Evolutionary conservation across 2,888 invertebrate genomes (phyloP), one percentile per base, ranked within the genome.

Genomic region (Operophtera brumata): DNA sequence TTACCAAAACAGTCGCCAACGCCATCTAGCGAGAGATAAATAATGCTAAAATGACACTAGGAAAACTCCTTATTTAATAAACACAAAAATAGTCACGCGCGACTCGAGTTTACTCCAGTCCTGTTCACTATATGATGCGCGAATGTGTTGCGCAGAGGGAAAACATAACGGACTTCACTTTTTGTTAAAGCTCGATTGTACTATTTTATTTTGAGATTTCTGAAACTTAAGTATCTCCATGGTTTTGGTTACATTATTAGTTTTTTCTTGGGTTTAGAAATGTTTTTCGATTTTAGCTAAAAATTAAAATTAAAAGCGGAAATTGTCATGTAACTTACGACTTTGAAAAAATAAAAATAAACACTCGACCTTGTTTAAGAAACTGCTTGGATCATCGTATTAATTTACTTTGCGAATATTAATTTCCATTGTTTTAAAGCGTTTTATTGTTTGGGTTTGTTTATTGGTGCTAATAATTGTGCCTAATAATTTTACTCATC

Each of bases 211-310:
- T 14, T 32, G 32, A 13, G 32, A 34, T 41, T 48, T 48, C 41
- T 48, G 48, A 41, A 48, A 41, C 8, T 13, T 30, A 30, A 6
- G 11, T 36, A 36, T 12, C 36, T 35, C n/a, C n/a, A n/a, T n/a
- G n/a, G n/a, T n/a, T n/a, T n/a, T n/a, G n/a, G n/a, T n/a, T n/a
- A n/a, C n/a, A n/a, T n/a, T n/a, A n/a, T n/a, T n/a, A n/a, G n/a
- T n/a, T 13, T 13, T 13, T 36, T 36, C 12, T 13, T 13, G n/a
- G 36, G 12, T 36, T 36, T 36, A 36, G 36, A 36, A 36, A 14
- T 45, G 28, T 40, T 6, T 20, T 26, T 35, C 43, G 47, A 34
- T 54, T 47, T 53, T 53, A 47, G 36, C n/a, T n/a, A n/a, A n/a
- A n/a, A n/a, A n/a, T n/a, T n/a, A n/a, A n/a, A n/a, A n/a, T n/a